Conservation (phyloP, 1,140 invertebrate species). For the Temnothorax curvispinosus region DNA sequence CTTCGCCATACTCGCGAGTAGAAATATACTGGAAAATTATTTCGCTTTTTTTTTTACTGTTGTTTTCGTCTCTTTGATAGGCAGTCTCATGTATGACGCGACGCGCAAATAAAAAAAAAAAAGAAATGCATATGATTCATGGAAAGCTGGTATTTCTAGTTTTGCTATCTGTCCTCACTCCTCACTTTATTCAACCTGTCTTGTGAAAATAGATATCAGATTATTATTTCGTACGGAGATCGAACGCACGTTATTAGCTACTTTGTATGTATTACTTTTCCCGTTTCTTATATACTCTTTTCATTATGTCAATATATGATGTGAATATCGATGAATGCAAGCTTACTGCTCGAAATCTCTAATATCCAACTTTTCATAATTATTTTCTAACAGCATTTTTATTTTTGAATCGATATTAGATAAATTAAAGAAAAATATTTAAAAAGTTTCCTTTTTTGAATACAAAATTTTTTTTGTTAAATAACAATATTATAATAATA, state of each 20-base stretch:
- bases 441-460: not conserved
- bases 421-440: not conserved
- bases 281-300: not conserved
- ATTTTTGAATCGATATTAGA: not conserved
- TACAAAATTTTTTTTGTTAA: not conserved
- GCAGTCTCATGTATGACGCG: not conserved
- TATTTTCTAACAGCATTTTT: not conserved
- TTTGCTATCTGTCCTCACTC: not conserved
- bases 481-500: not conserved
- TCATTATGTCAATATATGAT: not conserved
- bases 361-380: not conserved
- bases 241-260: conserved; percentile 1
- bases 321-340: not conserved
- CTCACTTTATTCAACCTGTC: not conserved
- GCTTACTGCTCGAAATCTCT: not conserved
- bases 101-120: conserved; percentile 9
- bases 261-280: conserved; percentile 26
- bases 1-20: not conserved
- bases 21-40: conserved; percentile 49
- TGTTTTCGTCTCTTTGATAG: conserved; percentile 7
- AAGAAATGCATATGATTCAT: conserved; percentile 1
- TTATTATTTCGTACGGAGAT: not conserved
- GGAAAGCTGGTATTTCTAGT: conserved; percentile 14
- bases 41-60: conserved; percentile 13
- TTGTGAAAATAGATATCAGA: not conserved